These are phyloP conservation scores for Rhopalosiphum padi DNA, from an alignment of 1,140 invertebrate genomes.

Conservation along the genomic window DNA sequence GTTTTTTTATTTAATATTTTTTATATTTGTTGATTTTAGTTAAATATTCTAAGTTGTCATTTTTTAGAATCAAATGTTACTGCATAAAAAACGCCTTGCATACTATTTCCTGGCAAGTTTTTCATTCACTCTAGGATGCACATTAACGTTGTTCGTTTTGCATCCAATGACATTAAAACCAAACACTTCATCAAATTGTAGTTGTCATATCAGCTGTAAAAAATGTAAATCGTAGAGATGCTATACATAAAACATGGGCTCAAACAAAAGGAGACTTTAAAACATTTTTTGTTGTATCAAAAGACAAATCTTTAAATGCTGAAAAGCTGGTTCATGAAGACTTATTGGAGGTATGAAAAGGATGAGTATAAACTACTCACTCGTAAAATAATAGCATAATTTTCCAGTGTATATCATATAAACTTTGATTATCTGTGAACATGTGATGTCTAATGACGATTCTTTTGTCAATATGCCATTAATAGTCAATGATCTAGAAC, in stretches of 20 bases:
- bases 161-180: too few relatives aligned
- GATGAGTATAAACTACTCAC: background rate
- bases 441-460: slow-evolving; percentile 88
- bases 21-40: too few relatives aligned
- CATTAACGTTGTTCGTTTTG: too few relatives aligned
- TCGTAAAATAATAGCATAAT: background rate
- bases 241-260: slow-evolving; percentile 79
- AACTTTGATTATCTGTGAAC: slow-evolving; percentile 83
- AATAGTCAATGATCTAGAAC: slow-evolving; percentile 69
- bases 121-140: too few relatives aligned
- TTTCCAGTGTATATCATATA: background rate
- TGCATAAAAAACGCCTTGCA: too few relatives aligned
- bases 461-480: slow-evolving; percentile 76
- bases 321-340: slow-evolving; percentile 64
- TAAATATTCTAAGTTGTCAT: too few relatives aligned
- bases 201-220: too few relatives aligned
- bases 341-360: background rate
- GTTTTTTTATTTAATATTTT: too few relatives aligned
- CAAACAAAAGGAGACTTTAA: slow-evolving; percentile 64
- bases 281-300: slow-evolving; percentile 73
- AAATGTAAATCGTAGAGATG: too few relatives aligned
- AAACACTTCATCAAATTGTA: too few relatives aligned
- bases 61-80: too few relatives aligned
- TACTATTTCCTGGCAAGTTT: too few relatives aligned
- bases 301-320: slow-evolving; percentile 71